phyloP scores from a whole-genome alignment of 2,797 vertebrate genomes.

The Melanotaenia boesemani region DNA sequence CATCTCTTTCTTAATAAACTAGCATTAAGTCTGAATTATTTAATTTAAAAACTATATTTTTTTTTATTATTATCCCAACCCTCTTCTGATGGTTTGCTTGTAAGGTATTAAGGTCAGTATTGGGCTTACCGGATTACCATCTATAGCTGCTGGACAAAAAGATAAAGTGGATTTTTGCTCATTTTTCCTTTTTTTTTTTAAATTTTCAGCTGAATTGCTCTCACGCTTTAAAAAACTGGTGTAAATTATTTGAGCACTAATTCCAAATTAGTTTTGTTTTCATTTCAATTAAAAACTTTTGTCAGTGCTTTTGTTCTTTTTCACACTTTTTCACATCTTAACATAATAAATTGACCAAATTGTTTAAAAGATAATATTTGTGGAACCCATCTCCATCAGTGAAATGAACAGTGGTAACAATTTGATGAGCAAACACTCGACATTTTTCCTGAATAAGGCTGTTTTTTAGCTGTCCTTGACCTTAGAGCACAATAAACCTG shows the following conservation, averaged over 20 bases:
- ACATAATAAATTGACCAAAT: neutral
- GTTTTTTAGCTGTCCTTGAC: neutral
- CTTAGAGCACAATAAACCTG: too few relatives aligned
- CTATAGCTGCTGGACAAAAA: neutral
- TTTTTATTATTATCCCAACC: neutral
- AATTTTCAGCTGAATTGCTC: neutral
- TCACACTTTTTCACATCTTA: neutral
- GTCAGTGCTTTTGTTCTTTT: neutral
- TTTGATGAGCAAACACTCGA: neutral
- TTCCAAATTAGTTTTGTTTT: neutral
- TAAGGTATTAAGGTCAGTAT: neutral
- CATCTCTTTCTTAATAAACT: neutral
- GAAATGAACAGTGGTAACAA: neutral
- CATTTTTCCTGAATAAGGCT: neutral
- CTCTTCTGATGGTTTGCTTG: neutral
- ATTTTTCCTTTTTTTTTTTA: neutral
- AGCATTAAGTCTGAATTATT: slow-evolving; percentile 3
- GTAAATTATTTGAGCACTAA: neutral
- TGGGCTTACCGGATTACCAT: neutral
- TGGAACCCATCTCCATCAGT: neutral
- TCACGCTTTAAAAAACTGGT: neutral
- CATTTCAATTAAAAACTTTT: neutral
- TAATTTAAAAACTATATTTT: neutral
- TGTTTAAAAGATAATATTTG: neutral
- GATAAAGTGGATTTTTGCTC: neutral